Base-by-base conservation (phyloP, 2,888 invertebrate genomes). In the Leucania comma region DNA sequence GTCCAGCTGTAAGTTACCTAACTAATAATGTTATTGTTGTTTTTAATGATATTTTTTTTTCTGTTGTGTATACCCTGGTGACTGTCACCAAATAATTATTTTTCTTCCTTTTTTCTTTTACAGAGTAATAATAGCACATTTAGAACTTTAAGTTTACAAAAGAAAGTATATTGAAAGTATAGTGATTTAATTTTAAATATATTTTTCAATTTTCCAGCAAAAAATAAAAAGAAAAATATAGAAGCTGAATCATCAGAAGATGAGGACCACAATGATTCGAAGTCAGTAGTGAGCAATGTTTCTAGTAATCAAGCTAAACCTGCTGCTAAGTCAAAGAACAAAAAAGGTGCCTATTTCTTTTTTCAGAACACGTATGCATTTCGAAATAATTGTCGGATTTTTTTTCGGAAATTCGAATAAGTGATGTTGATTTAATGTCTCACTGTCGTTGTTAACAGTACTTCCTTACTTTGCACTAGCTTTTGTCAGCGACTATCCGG, bases 191-290 rank as follows among this genome's bases (percentile, higher is more conserved):
- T 42, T 42, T 17, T 42, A 4, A 26, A 20, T 38, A 20, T 24
- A 1, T 22, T 42, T 46, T 35, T 62, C 2, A 20, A 57, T 10
- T 51, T 88, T 88, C n/a, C 75, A 94, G 94, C 90, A 56, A 94
- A 94, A 89, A 94, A 91, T 87, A 93, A 93, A 90, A 96, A 95
- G 90, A 96, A 94, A 87, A 87, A 85, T 72, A 91, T 91, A 82
- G 94, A 92, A 73, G 95, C 90, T 57, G 96, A 96, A 74, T 96
- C 96, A 83, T 96, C 96, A 68, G 97, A 96, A 78, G 96, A 96
- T 67, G 94, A 94, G 29, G 93, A 94, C 17, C 88, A 90, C 68
- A 94, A 93, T 84, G 91, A 94, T 70, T 86, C 91, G 12, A 93
- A 93, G 70, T 93, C 93, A 60, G 90, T 95, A 74, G 89, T 92